A percentile compares a stretch with the other conserved stretches of the same genome.
Evolutionary conservation across 2,113 vertebrate genomes (phyloP).

Genomic region (Amphiprion ocellaris): DNA sequence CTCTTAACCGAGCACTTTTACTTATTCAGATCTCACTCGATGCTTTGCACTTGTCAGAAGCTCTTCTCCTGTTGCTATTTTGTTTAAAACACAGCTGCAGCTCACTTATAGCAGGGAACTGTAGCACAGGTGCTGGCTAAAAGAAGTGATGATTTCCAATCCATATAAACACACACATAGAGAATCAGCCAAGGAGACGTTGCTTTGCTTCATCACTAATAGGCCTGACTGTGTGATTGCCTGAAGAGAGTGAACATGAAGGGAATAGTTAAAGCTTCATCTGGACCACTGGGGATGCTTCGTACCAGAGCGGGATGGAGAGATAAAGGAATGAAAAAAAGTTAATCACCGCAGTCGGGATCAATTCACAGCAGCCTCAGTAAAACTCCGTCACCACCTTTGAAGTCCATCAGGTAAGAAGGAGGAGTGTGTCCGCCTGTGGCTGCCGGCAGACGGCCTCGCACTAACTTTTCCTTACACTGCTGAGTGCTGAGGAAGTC

Average conservation of each 20-base stretch:
- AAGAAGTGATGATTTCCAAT: neutral
- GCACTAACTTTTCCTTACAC: conserved; percentile 13
- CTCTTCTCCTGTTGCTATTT: neutral
- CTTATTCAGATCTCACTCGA: neutral
- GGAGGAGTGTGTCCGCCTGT: neutral
- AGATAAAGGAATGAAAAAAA: neutral
- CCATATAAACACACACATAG: neutral
- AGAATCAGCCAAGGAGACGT: neutral
- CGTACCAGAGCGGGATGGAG: neutral
- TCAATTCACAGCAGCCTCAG: conserved; percentile 19
- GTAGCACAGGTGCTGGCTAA: neutral
- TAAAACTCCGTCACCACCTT: conserved; percentile 31
- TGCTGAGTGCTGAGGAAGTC: conserved; percentile 40
- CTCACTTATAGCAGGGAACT: neutral
- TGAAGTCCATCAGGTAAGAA: conserved; percentile 20
- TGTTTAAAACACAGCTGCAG: conserved; percentile 7
- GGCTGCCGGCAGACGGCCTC: neutral
- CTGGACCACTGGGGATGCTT: neutral
- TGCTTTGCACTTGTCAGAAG: neutral
- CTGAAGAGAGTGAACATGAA: conserved; percentile 20
- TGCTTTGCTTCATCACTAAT: neutral
- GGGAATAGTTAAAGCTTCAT: conserved; percentile 14
- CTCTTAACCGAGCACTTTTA: neutral
- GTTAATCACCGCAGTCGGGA: conserved; percentile 15
- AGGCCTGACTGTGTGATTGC: neutral